Evolutionary conservation across 2,113 vertebrate genomes (phyloP), one percentile per base, ranked within the genome.

Genomic region (Strigops habroptila): DNA sequence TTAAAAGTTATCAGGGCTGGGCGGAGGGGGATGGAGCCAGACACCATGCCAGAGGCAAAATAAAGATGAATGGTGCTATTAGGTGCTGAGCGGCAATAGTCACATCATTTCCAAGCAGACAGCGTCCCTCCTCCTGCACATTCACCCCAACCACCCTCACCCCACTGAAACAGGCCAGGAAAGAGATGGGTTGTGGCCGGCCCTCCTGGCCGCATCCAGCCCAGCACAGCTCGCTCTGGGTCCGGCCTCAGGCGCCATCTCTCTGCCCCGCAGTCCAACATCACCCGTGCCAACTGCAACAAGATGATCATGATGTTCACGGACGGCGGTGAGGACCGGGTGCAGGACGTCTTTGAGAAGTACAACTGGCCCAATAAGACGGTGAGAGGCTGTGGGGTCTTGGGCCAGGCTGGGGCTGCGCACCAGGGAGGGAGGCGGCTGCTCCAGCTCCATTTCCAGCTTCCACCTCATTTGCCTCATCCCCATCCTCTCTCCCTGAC

Each of bases 271-370:
- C 98, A 99, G 98, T 99, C 98, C 97, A 99, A 98, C 79, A 98
- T 99, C 97, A 99, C 99, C 0, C 98, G 99, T 82, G 99, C 99
- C 97, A 99, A 99, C 98, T 99, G 99, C 98, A 99, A 99, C 97
- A 99, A 99, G 98, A 99, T 99, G 99, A 99, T 99, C 98, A 99
- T 99, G 99, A 99, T 99, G 99, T 99, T 99, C 98, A 99, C 99
- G 39, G 99, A 99, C 0, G 99, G 99, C 0, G 99, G 99, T 0
- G 99, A 99, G 97, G 99, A 99, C 95, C 98, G 99, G 0, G 99
- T 99, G 27, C 99, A 99, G 96, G 99, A 99, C 0, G 98, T 99
- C 97, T 99, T 99, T 90, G 99, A 99, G 97, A 99, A 98, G 96
- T 99, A 99, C 98, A 99, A 99, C 97, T 99, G 99, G 99, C 99